Conservation (phyloP, 2,797 vertebrate species). For the Sciurus carolinensis region DNA sequence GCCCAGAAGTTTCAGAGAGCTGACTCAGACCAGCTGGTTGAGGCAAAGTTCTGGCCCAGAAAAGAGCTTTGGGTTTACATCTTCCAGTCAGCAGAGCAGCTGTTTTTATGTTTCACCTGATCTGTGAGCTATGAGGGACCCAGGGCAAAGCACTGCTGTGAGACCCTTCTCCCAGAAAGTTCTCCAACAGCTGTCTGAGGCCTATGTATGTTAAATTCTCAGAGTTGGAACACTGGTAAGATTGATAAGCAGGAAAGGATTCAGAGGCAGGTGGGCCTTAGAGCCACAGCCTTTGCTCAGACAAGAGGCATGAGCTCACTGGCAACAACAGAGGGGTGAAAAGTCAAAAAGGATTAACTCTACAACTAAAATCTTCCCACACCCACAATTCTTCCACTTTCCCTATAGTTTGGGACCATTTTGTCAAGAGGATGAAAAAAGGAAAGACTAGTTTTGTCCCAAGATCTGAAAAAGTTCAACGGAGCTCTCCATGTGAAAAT, state of each 20-base stretch:
- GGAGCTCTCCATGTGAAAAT: background rate
- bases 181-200: background rate
- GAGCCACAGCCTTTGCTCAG: background rate
- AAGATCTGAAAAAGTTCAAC: conserved; percentile 20
- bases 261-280: background rate
- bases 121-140: background rate
- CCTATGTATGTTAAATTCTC: background rate
- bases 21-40: background rate
- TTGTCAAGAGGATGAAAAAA: background rate
- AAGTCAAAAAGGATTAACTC: background rate
- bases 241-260: background rate
- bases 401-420: background rate
- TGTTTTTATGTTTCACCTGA: background rate
- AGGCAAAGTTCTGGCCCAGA: background rate
- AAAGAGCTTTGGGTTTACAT: background rate
- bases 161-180: background rate
- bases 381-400: background rate
- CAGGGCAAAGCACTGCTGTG: background rate
- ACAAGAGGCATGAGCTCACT: background rate
- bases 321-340: background rate
- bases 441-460: background rate
- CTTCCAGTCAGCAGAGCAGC: background rate
- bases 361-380: background rate
- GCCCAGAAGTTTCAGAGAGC: background rate
- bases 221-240: background rate